Evolutionary conservation across 2,797 vertebrate genomes (phyloP), one percentile per base, ranked within the genome.

Genomic region (Glossophaga mutica): DNA sequence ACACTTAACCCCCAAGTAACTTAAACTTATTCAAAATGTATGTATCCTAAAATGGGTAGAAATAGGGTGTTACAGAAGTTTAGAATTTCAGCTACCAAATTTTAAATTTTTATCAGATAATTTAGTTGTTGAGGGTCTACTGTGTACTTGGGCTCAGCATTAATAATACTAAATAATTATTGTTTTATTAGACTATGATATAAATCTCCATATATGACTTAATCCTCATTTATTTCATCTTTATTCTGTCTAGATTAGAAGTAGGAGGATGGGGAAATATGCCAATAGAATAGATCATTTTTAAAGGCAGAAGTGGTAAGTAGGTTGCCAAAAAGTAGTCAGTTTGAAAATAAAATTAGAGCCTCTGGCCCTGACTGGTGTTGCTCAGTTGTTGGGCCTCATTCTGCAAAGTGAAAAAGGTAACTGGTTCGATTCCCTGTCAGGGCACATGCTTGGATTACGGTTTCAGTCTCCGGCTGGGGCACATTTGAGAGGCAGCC

Each of bases 271-370:
- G 9, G n/a, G 4, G 26, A 7, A 84, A 71, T 70, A 83, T 3
- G 79, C 48, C 37, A 32, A 46, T 71, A 74, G 26, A 81, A 57
- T 7, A 92, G 52, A 74, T 44, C 2, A 32, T 62, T 91, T 74
- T 78, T 52, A 62, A 90, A 92, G 89, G 21, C 21, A 76, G 34
- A 70, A 82, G 42, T 46, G n/a, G 50, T 29, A 59, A 12, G n/a
- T 73, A 5, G 24, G 26, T 87, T 91, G 50, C 29, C 68, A 65
- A 91, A 76, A 92, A 57, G 7, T 29, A 86, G 15, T 29, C 48
- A 92, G 39, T 50, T 92, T 77, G 8, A 70, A 90, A 92, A 39
- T 92, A 62, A 92, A 59, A n/a, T 95, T 77, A 52, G 50, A 55
- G 50, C 71, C 77, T 21, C 68, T 86, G 24, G 29, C 62, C 62